A percentile compares a stretch with the other conserved stretches of the same genome.
These are phyloP conservation scores for Microcebus griseorufus DNA, from an alignment of 2,113 vertebrate species.

Conservation along the genomic window DNA sequence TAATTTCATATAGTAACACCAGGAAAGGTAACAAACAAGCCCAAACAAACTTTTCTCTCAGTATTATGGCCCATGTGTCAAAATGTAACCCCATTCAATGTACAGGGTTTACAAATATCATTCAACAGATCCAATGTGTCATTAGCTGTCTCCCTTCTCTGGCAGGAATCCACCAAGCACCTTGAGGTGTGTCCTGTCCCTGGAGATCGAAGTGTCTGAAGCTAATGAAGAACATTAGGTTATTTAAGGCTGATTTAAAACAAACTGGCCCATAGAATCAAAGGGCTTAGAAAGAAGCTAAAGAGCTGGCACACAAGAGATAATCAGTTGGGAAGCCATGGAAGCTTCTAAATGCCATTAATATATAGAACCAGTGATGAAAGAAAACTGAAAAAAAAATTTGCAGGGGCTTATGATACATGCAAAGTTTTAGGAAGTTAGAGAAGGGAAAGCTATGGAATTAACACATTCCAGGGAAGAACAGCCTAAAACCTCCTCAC, in stretches of 20 bases:
- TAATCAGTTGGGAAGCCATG: fast-evolving
- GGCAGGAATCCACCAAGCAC: fast-evolving
- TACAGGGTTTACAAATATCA: neutral
- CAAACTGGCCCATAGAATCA: fast-evolving
- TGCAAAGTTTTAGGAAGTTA: constrained; percentile 72
- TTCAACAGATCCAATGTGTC: neutral
- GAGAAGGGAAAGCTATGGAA: constrained; percentile 69
- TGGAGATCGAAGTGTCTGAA: neutral
- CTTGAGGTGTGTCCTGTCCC: fast-evolving
- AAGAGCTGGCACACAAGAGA: fast-evolving
- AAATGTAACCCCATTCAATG: neutral
- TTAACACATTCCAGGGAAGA: constrained; percentile 74
- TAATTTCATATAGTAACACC: constrained; percentile 12
- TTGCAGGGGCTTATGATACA: constrained; percentile 51
- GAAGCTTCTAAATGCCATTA: neutral
- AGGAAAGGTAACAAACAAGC: neutral
- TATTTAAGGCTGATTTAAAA: neutral
- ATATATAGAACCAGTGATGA: neutral
- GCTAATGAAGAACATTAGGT: fast-evolving
- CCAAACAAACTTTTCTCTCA: neutral
- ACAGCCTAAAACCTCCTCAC: constrained; percentile 64
- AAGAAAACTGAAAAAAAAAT: constrained; percentile 70
- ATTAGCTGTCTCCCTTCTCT: fast-evolving
- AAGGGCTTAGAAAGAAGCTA: fast-evolving
- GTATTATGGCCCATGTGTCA: neutral